These are phyloP conservation scores for Saimiri boliviensis DNA, from an alignment of 2,113 vertebrate genomes.

Conservation along the genomic window DNA sequence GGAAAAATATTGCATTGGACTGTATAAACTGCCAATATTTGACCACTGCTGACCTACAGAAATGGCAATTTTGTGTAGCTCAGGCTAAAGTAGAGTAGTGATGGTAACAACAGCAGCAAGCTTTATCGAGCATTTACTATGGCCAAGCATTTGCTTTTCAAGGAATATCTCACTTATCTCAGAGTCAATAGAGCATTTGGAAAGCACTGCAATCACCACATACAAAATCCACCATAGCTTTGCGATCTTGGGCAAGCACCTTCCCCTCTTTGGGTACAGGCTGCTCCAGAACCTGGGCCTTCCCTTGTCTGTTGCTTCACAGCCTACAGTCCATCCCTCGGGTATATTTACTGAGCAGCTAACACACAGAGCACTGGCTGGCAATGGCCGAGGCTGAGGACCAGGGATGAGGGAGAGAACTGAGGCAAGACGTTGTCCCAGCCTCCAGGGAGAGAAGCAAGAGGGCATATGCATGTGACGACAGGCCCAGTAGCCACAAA, in stretches of 20 bases:
- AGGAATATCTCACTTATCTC: neutral
- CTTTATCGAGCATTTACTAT: neutral
- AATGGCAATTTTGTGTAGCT: neutral
- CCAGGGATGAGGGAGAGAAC: neutral
- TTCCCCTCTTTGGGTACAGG: neutral
- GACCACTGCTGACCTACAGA: neutral
- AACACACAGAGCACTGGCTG: neutral
- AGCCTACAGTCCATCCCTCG: neutral
- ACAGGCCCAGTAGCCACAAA: neutral
- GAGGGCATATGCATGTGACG: accelerated
- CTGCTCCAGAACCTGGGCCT: neutral
- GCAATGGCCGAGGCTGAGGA: neutral
- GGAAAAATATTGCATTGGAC: neutral
- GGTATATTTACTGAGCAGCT: neutral
- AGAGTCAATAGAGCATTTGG: too few species aligned
- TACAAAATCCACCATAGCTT: neutral
- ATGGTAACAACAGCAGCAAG: neutral
- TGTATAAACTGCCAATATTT: neutral
- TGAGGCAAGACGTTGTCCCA: neutral
- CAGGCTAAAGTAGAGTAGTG: neutral
- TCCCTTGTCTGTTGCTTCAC: neutral
- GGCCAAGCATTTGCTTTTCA: neutral
- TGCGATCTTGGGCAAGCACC: neutral
- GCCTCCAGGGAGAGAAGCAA: neutral
- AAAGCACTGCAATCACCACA: neutral